Conservation (phyloP, 2,113 vertebrate species). For the Lipophrys pholis region DNA sequence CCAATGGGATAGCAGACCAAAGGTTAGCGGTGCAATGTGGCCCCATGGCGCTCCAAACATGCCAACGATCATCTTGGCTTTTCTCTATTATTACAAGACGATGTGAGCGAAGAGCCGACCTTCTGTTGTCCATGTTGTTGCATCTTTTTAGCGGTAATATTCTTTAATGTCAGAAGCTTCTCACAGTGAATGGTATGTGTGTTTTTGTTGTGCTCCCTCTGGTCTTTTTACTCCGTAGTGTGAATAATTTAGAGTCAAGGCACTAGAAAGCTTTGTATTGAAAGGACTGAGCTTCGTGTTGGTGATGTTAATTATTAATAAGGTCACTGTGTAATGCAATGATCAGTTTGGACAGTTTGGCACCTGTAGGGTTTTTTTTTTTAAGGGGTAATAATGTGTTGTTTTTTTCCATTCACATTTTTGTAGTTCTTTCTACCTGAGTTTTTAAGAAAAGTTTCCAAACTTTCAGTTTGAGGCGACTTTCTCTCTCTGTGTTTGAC, state of each 20-base stretch:
- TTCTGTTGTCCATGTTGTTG: conserved; percentile 6
- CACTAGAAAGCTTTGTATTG: conserved; percentile 61
- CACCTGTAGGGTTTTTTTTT: not conserved
- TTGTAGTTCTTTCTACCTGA: not conserved
- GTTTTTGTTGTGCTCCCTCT: conserved; percentile 26
- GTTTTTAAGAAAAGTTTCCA: not conserved
- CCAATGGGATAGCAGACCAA: conserved; percentile 91
- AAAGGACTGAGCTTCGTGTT: conserved; percentile 56
- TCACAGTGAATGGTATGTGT: too few species aligned
- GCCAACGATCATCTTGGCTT: not conserved
- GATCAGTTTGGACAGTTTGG: conserved; percentile 63
- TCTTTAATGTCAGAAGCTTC: not conserved
- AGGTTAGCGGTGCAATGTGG: conserved; percentile 84
- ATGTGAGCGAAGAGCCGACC: conserved; percentile 8
- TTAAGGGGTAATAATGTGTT: too few species aligned
- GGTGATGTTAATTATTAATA: conserved; percentile 79
- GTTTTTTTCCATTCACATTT: too few species aligned
- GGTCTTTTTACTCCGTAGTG: conserved; percentile 51
- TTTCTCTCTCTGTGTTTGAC: not conserved
- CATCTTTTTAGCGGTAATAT: not conserved
- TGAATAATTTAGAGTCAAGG: conserved; percentile 82
- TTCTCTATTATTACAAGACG: conserved; percentile 27
- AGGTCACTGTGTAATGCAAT: conserved; percentile 69
- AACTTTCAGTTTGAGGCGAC: not conserved
- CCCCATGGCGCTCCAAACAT: conserved; percentile 28